Base-by-base conservation (phyloP, 2,797 vertebrate species). In the Diceros bicornis region DNA sequence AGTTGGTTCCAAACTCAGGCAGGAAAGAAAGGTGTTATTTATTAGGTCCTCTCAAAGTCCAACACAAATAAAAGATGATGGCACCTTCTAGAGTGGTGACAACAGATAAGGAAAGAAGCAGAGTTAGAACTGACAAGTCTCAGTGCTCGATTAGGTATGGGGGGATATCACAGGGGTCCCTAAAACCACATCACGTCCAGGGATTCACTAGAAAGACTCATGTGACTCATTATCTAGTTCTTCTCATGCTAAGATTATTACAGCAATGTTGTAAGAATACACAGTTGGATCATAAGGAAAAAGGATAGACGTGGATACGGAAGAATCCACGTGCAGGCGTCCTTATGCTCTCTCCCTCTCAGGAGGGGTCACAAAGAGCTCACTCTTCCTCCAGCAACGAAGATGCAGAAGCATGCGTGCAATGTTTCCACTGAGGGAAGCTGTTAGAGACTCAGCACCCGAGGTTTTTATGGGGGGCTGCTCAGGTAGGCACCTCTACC, bases 21-120 rank as follows among this genome's bases (percentile, higher is more conserved):
- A 91, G n/a, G 23, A 88, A 83, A 78, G 61, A 79, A 90, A 81
- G 32, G 25, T 72, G 18, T 6, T 69, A 61, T 61, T 52, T 74
- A 86, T 25, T 61, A 11, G 25, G 41, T 41, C 41, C 27, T 81
- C 21, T 74, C n/a, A 66, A 86, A 74, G 12, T 79, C 27, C 50
- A 75, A 75, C 21, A 82, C 74, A 81, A 27, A 68, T 74, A 91
- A 87, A 91, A 94, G 32, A 83, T 87, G 69, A 75, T n/a, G 61
- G 47, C 34, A 71, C 14, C 52, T 78, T 47, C 16, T 50, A 66
- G 75, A 71, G 20, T n/a, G 37, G 32, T 66, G 72, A 81, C 13
- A 41, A 21, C 37, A 86, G 27, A 27, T 79, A 32, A 41, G 25
- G 16, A 72, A 94, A 47, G 27, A 50, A 81, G 20, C 23, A 23